Percentiles rank a stretch among this genome's conserved stretches.
phyloP scores from a whole-genome alignment of 2,797 vertebrate genomes.

The Tamandua tetradactyla region DNA sequence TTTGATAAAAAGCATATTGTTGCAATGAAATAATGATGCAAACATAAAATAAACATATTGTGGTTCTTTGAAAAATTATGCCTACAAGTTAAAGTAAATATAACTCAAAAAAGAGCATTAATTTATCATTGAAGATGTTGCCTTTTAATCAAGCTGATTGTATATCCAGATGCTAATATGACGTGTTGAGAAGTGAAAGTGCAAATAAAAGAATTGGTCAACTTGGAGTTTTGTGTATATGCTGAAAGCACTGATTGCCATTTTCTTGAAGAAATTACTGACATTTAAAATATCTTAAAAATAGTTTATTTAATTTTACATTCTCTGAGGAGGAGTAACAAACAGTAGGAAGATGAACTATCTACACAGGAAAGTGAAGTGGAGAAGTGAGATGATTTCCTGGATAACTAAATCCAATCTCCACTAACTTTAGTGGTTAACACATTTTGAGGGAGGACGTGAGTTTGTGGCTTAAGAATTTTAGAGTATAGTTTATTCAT shows the following conservation, averaged over 20 bases:
- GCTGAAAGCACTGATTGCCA: background rate
- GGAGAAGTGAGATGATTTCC: background rate
- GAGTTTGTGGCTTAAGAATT: background rate
- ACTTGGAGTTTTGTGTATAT: background rate
- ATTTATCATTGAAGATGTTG: background rate
- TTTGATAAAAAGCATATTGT: background rate
- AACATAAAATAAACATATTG: background rate
- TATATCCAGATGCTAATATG: background rate
- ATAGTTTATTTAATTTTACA: background rate
- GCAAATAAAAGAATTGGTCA: background rate
- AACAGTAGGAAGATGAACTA: background rate
- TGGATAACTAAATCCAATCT: background rate
- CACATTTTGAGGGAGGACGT: background rate
- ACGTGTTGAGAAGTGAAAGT: background rate
- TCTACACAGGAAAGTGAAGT: background rate
- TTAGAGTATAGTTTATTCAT: background rate
- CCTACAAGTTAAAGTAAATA: background rate
- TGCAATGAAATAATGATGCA: background rate
- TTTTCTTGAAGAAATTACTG: background rate
- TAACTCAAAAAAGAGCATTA: conserved; percentile 19
- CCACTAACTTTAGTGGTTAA: background rate
- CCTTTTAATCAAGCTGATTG: background rate
- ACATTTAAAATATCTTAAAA: background rate
- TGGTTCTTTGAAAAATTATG: conserved; percentile 4
- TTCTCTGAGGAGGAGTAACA: background rate